Evolutionary conservation across 1,140 invertebrate species (phyloP).

Genomic region (Drosophila nasuta): DNA sequence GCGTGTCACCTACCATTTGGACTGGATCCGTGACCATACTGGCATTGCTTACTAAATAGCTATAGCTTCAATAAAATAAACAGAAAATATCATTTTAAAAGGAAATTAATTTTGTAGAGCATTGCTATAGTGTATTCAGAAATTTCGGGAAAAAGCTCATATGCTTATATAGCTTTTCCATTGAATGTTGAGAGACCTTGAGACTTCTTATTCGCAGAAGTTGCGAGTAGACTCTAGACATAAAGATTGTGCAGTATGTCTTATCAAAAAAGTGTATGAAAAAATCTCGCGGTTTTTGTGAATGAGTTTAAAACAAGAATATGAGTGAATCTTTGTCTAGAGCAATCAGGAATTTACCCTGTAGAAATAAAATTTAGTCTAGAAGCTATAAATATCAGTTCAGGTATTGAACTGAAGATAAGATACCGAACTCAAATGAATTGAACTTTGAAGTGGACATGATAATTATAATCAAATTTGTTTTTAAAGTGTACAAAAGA

Average conservation of each 20-base stretch:
- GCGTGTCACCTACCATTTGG: slow-evolving; percentile 85
- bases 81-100: slow-evolving; percentile 24
- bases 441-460: slow-evolving; percentile 1
- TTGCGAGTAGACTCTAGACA: neutral
- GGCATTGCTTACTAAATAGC: slow-evolving; percentile 35
- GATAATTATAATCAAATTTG: neutral
- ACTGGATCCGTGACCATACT: slow-evolving; percentile 84
- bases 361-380: neutral
- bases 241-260: neutral
- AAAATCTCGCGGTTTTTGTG: neutral
- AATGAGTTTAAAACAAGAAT: neutral
- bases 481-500: too few species aligned
- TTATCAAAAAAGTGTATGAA: too few species aligned
- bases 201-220: neutral
- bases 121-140: slow-evolving; percentile 16
- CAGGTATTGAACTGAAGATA: slow-evolving; percentile 1
- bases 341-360: neutral
- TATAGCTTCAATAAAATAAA: slow-evolving; percentile 2
- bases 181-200: too few species aligned
- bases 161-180: too few species aligned
- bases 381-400: neutral
- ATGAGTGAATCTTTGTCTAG: neutral
- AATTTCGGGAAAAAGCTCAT: too few species aligned
- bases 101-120: too few species aligned
- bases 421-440: slow-evolving; percentile 4